Conservation (phyloP, 2,888 invertebrate species). For the Sphaerophoria rueppellii region DNA sequence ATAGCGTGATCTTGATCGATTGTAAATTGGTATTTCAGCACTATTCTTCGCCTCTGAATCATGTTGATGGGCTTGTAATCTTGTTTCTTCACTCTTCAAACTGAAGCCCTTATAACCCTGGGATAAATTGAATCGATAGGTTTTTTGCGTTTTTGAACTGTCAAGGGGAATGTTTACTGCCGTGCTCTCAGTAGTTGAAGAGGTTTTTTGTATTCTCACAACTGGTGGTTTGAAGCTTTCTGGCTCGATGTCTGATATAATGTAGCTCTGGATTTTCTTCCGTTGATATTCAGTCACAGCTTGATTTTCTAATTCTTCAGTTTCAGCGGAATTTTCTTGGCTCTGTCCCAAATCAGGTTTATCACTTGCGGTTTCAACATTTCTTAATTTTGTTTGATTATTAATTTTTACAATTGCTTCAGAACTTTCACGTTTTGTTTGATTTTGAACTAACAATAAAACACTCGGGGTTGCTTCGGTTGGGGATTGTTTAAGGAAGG, state of each 20-base stretch:
- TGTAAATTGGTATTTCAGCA: constrained; percentile 59
- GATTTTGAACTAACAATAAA: constrained; percentile 35
- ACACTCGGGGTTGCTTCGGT: constrained; percentile 58
- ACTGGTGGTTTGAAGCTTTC: constrained; percentile 82
- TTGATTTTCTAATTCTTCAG: constrained; percentile 28
- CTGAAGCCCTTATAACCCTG: constrained; percentile 78
- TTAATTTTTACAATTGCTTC: constrained; percentile 27
- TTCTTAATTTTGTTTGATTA: constrained; percentile 43
- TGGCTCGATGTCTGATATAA: constrained; percentile 81
- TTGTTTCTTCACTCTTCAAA: constrained; percentile 73
- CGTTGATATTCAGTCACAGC: constrained; percentile 70
- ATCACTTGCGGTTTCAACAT: neutral
- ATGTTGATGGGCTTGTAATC: neutral
- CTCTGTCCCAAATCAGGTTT: neutral
- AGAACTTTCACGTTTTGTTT: constrained; percentile 50
- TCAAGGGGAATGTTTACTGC: constrained; percentile 65
- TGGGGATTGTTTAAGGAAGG: constrained; percentile 57
- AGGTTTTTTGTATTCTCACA: constrained; percentile 60
- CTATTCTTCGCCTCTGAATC: constrained; percentile 41
- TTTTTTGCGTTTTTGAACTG: constrained; percentile 75
- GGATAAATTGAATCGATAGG: constrained; percentile 78
- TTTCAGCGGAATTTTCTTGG: neutral
- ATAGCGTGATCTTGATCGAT: constrained; percentile 40
- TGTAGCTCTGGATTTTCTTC: constrained; percentile 78
- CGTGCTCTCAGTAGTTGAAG: constrained; percentile 54